Conservation (phyloP, 1,140 invertebrate species). For the Eulimnadia texana region DNA sequence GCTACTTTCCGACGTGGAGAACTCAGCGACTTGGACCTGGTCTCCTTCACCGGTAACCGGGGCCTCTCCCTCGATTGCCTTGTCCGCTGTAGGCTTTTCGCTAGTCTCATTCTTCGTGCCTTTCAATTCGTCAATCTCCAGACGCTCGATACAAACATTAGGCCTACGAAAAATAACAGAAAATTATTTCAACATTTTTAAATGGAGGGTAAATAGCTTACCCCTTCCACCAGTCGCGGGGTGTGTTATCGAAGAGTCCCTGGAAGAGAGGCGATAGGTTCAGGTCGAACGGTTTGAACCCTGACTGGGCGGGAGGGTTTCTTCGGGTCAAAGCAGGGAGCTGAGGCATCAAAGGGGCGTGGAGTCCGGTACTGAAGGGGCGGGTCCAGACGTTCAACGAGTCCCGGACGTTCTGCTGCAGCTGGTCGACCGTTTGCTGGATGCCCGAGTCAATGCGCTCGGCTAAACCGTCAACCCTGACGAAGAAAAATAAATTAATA, state of each 20-base stretch:
- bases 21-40: background rate
- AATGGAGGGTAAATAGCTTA: background rate
- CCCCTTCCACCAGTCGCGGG: constrained; percentile 9
- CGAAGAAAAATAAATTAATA: background rate
- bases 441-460: background rate
- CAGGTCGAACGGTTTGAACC: constrained; percentile 2
- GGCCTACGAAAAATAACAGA: constrained; percentile 5
- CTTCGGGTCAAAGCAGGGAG: background rate
- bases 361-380: background rate
- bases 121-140: constrained; percentile 6
- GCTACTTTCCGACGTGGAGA: background rate
- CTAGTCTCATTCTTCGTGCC: background rate
- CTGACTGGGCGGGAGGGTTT: background rate
- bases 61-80: background rate
- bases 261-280: background rate
- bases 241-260: constrained; percentile 1
- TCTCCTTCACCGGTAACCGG: background rate
- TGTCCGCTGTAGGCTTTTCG: background rate
- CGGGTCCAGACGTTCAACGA: background rate
- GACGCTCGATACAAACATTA: constrained; percentile 13
- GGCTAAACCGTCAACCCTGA: background rate
- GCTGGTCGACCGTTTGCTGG: background rate
- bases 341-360: background rate
- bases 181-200: too few species aligned
- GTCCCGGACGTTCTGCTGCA: background rate